Base-by-base conservation (phyloP, 2,888 invertebrate species). In the Yponomeuta plumbellus region DNA sequence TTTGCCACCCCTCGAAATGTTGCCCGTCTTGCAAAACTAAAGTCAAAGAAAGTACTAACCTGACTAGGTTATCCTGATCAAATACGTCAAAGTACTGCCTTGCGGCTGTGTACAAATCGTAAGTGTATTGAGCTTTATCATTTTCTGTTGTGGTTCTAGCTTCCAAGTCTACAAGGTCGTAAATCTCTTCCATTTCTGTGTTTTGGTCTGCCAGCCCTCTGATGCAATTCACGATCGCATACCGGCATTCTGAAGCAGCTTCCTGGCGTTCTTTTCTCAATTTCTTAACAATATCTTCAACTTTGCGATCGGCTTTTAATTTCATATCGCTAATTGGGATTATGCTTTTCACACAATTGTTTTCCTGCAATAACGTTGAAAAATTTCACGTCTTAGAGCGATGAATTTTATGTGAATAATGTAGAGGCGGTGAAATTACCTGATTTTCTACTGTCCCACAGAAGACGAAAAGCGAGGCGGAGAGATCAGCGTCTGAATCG, bases 371-470 rank as follows among this genome's bases (percentile, higher is more conserved):
- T 52, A 17, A 66, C 65, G 64, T 66, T 21, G 66, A 56, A 39
- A 62, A 56, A 62, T 58, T 13, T 34, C 8, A 34, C 34, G 34
- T 34, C 34, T 8, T 34, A 34, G 8, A 34, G 34, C 5, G 34
- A 34, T 17, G 21, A 61, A 10, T 67, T 40, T 66, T 20, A 17
- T 5, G 44, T 17, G 17, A 52, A 52, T 13, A 52, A 17, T 52
- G 17, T 13, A 13, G 2, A 17, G 3, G 17, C 44, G 3, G 52
- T 23, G 23, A 59, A 34, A 17, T 75, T 86, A 95, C 95, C 90
- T 94, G 93, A 76, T 92, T 92, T 67, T 93, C 86, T n/a, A 95
- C 91, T 23, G 96, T 96, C 68, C 94, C 95, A 61, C 94, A 93
- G 74, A 96, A 95, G 75, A 94, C 94, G 13, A 95, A 92, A 56